These are phyloP conservation scores for Saccostrea glomerata DNA, from an alignment of 1,140 invertebrate genomes.

Conservation along the genomic window DNA sequence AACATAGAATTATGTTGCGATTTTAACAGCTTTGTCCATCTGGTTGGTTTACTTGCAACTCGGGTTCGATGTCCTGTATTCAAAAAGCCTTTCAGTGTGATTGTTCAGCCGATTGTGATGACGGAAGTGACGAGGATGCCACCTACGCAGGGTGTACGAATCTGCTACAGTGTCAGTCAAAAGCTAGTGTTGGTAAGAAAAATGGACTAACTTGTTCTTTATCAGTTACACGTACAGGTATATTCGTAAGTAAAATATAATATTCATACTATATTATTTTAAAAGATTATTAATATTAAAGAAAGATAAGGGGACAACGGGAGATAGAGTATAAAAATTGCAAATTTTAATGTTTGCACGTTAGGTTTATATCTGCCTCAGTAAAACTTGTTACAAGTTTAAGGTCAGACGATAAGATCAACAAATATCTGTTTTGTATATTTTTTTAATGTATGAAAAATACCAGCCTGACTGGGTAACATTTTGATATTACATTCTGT, in stretches of 20 bases:
- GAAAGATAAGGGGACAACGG: too few species aligned
- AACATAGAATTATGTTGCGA: background rate
- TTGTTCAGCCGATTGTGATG: conserved; percentile 52
- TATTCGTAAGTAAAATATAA: background rate
- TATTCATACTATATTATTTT: background rate
- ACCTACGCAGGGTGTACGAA: conserved; percentile 49
- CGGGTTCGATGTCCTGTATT: conserved; percentile 46
- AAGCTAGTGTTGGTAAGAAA: conserved; percentile 35
- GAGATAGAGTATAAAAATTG: too few species aligned
- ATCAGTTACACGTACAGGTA: too few species aligned
- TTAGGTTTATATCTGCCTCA: too few species aligned
- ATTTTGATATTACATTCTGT: too few species aligned
- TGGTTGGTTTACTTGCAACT: conserved; percentile 50
- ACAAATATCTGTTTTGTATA: too few species aligned
- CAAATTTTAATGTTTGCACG: too few species aligned
- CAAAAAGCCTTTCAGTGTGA: conserved; percentile 47
- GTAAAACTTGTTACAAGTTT: too few species aligned
- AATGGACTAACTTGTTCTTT: background rate
- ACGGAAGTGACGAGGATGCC: conserved; percentile 53
- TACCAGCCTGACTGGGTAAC: too few species aligned
- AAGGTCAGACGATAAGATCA: too few species aligned
- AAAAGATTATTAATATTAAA: background rate
- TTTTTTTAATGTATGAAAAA: too few species aligned
- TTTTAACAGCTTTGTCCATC: conserved; percentile 47
- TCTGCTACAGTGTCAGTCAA: background rate